Base-by-base conservation (phyloP, 2,113 vertebrate genomes). In the Phaethon lepturus region DNA sequence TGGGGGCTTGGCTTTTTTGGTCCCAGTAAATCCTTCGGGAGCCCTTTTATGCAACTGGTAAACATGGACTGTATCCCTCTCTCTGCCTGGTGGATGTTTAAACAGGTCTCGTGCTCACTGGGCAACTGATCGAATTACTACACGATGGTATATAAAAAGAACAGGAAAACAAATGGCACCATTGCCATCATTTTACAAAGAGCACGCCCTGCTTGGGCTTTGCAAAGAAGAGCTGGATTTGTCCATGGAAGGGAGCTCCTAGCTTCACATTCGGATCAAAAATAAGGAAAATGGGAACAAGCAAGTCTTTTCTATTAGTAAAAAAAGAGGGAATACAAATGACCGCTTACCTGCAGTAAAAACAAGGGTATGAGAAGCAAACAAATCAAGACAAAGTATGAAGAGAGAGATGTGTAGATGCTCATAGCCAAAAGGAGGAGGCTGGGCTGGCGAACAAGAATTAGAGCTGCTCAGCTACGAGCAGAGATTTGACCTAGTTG, bases 401-500 rank as follows among this genome's bases (percentile, higher is more conserved):
- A 78, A 59, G 50, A 75, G 33, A 49, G 40, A 66, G 31, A 60
- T 5, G 33, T 31, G 81, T 23, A 77, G 77, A 82, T 5, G 3
- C 15, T 80, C 60, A 64, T 19, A 79, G 53, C 55, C 69, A 42
- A 50, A 84, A 93, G 64, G 86, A 44, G 35, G 81, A 95, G 69
- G 69, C 66, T 87, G 74, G 40, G 58, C 67, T 78, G 82, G 76
- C 4, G 17, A 93, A 49, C 16, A 87, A 47, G 64, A 88, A 93
- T 71, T 60, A 67, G 69, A 91, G 77, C 78, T 88, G 62, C 75
- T 95, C 78, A 58, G 75, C 87, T 85, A 68, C 0, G 85, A 96
- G 90, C 69, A 85, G 69, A 78, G 87, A 82, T 93, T 53, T 94
- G 95, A 96, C 96, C 93, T 91, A 94, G 35, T 93, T 96, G 95